Base-by-base conservation (phyloP, 2,797 vertebrate genomes). In the Lacerta bilineata region DNA sequence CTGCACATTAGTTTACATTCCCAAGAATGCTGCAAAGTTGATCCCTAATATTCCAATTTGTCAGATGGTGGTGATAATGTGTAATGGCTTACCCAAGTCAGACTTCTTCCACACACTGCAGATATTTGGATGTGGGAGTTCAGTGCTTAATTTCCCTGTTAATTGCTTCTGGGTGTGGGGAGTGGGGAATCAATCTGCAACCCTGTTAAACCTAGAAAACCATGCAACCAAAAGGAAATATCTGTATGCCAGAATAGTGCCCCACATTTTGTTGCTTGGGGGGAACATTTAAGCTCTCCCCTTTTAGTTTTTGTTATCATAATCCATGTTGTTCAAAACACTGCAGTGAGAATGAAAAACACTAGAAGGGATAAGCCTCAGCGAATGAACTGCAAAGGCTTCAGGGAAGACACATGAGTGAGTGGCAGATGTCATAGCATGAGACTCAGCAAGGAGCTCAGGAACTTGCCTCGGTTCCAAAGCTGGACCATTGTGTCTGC, bases 401-500 rank as follows among this genome's bases (percentile, higher is more conserved):
- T 85, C 75, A 84, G 39, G 36, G 83, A 88, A 64, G 43, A 69
- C 25, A 61, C 78, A 61, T 25, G 8, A 61, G 17, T 25, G 8
- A 61, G 17, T 86, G 74, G n/a, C 36, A 8, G 23, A 55, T 55
- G 50, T 55, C 50, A 15, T 55, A 55, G 13, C 3, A 41, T 1
- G 36, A 33, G 86, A 79, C 1, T 55, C 39, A n/a, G 43, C 59
- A 90, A 36, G 20, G 84, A 69, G 18, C 39, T 89, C 6, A 75
- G 61, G 33, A 90, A 8, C 59, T 13, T 83, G 27, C 1, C 4
- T 25, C 76, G 61, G 74, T 76, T 85, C 27, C 29, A 55, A 68
- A 91, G n/a, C 10, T 84, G 5, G 5, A 17, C 27, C 43, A 55
- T 27, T 79, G 77, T 80, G 7, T 29, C 0, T 43, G 23, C 3